Evolutionary conservation across 2,797 vertebrate genomes (phyloP).

Genomic region (Argyrosomus regius): DNA sequence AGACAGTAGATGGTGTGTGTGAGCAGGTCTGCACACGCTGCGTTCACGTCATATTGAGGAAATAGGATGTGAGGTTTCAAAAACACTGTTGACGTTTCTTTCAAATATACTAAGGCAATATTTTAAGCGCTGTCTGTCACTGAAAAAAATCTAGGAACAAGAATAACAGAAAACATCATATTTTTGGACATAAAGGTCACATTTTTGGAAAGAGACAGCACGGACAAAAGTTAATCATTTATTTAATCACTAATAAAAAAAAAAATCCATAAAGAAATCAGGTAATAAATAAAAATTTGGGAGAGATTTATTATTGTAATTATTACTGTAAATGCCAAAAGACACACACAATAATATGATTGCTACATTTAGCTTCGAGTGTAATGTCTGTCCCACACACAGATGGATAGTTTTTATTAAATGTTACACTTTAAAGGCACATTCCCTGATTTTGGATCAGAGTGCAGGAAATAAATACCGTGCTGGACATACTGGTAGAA

Average conservation of each 20-base stretch:
- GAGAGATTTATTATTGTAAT: not conserved
- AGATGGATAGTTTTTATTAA: not conserved
- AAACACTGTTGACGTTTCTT: not conserved
- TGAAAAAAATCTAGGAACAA: not conserved
- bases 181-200: not conserved
- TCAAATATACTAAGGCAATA: not conserved
- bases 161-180: not conserved
- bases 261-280: not conserved
- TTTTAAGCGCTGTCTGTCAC: not conserved
- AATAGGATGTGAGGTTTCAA: not conserved
- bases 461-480: not conserved
- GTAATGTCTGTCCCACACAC: not conserved
- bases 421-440: not conserved
- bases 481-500: not conserved
- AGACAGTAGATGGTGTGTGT: conserved; percentile 73
- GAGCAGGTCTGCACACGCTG: conserved; percentile 32
- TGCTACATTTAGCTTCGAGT: not conserved
- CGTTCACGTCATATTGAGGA: not conserved
- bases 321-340: not conserved
- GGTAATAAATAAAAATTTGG: not conserved
- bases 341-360: not conserved
- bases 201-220: not conserved
- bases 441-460: not conserved
- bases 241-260: not conserved
- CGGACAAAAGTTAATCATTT: not conserved